A percentile compares a stretch with the other conserved stretches of the same genome.
Conservation (phyloP, 2,888 invertebrate species). For the Sarcophaga variegata region DNA sequence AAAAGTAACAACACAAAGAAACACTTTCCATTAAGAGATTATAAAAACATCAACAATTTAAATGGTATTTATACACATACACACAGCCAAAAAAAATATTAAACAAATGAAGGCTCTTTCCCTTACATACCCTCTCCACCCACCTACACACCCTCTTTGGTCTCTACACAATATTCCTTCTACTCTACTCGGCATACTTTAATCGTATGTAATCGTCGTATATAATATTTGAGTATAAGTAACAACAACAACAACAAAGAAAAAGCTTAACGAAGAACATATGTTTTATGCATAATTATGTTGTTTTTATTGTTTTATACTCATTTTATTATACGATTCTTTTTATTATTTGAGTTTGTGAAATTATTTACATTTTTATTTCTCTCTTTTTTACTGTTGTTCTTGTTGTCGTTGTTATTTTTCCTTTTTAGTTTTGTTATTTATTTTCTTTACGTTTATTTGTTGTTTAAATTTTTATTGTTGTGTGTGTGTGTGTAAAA, state of each 20-base stretch:
- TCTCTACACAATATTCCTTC: too few relatives aligned
- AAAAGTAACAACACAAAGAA: constrained; percentile 3
- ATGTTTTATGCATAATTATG: constrained; percentile 14
- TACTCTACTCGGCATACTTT: too few relatives aligned
- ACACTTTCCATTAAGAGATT: constrained; percentile 18
- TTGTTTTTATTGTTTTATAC: constrained; percentile 10
- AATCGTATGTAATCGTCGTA: too few relatives aligned
- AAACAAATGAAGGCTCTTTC: not conserved
- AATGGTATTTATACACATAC: not conserved
- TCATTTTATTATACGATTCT: not conserved
- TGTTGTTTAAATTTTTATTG: not conserved
- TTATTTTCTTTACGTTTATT: not conserved
- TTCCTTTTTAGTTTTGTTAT: not conserved
- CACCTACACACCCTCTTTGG: too few relatives aligned
- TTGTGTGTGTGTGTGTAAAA: not conserved
- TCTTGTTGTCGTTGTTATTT: not conserved
- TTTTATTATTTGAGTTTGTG: not conserved
- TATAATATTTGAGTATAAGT: not conserved
- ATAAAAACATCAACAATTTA: constrained; percentile 37
- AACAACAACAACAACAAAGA: not conserved
- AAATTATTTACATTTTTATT: too few relatives aligned
- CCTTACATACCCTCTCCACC: too few relatives aligned
- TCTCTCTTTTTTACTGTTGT: too few relatives aligned
- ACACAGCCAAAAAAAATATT: not conserved
- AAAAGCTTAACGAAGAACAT: not conserved